Evolutionary conservation across 1,140 invertebrate genomes (phyloP).

Genomic region (Argopecten irradians): DNA sequence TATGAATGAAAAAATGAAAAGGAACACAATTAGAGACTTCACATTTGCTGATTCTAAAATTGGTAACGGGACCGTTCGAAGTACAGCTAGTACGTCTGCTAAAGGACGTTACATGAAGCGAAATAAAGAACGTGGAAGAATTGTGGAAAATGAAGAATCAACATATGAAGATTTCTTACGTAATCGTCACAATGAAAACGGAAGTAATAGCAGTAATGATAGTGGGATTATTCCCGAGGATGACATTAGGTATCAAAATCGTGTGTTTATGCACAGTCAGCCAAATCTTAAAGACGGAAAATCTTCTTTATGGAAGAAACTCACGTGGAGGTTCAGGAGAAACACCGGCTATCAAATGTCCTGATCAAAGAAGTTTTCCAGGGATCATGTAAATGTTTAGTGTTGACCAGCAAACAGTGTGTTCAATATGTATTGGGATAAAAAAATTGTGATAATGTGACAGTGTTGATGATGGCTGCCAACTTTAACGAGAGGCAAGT

Average conservation of each 20-base stretch:
- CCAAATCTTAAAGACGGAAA: conserved; percentile 39
- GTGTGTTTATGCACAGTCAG: conserved; percentile 42
- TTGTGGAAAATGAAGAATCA: conserved; percentile 27
- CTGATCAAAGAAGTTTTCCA: neutral
- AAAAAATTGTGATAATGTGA: neutral
- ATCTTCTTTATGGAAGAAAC: conserved; percentile 44
- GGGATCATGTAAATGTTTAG: neutral
- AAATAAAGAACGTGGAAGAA: conserved; percentile 41
- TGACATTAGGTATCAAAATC: conserved; percentile 35
- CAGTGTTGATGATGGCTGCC: neutral
- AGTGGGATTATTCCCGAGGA: conserved; percentile 41
- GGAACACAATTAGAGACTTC: conserved; percentile 45
- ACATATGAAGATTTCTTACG: conserved; percentile 51
- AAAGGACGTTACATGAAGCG: conserved; percentile 48
- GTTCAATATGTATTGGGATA: neutral
- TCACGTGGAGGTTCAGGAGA: conserved; percentile 50
- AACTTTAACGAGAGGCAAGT: neutral
- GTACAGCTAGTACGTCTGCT: conserved; percentile 47
- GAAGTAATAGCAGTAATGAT: conserved; percentile 46
- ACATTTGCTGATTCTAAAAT: conserved; percentile 50
- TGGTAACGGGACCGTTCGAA: conserved; percentile 40
- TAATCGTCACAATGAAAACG: conserved; percentile 43
- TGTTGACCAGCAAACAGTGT: neutral
- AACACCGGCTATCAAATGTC: conserved; percentile 35
- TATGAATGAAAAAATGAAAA: conserved; percentile 27